Conservation (phyloP, 2,113 vertebrate species). For the Pandion haliaetus region DNA sequence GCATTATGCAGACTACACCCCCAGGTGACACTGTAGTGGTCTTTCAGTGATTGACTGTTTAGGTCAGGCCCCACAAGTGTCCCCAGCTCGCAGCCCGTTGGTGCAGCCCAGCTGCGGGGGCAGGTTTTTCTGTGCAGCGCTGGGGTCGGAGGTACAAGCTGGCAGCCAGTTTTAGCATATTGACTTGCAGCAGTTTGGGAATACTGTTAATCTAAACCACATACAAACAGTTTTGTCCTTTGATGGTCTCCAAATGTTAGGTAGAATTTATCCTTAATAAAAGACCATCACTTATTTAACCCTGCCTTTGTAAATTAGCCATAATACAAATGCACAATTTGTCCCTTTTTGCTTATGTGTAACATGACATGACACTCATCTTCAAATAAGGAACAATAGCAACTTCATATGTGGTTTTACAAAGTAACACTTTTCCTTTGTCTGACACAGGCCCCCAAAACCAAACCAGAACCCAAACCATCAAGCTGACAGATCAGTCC, state of each 20-base stretch:
- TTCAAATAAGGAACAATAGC: neutral
- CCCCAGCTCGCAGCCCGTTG: accelerated
- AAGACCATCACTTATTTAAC: neutral
- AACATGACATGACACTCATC: neutral
- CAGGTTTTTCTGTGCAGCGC: neutral
- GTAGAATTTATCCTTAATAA: neutral
- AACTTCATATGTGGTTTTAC: neutral
- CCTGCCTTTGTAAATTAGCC: neutral
- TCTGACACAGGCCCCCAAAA: neutral
- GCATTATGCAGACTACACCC: too few relatives aligned
- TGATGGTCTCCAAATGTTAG: neutral
- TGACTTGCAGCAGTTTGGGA: neutral
- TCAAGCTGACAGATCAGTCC: neutral
- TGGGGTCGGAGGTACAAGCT: neutral
- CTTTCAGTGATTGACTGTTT: neutral
- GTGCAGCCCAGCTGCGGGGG: neutral
- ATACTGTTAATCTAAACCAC: neutral
- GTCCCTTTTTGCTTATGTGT: neutral
- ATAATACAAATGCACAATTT: neutral
- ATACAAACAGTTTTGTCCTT: neutral
- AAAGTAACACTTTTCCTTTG: neutral
- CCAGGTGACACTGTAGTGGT: neutral
- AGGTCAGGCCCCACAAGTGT: neutral
- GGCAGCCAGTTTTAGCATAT: neutral
- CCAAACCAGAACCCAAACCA: neutral